These are phyloP conservation scores for Pampus argenteus DNA, from an alignment of 2,797 vertebrate genomes.

Conservation along the genomic window DNA sequence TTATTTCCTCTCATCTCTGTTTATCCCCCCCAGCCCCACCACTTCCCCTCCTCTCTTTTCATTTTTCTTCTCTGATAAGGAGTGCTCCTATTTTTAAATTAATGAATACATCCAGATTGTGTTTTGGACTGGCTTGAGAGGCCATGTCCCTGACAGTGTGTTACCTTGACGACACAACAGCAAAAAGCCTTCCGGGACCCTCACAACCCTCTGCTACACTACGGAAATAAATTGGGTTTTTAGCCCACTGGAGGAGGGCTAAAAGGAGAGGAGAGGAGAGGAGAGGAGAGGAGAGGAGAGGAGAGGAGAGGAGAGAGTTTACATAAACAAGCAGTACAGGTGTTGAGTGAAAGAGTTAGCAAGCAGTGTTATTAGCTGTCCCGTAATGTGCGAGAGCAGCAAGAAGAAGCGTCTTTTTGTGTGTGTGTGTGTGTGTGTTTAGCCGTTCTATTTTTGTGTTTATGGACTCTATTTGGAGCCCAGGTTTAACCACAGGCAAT, in stretches of 20 bases:
- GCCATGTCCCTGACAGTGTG: conserved; percentile 49
- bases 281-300: background rate
- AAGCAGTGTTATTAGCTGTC: conserved; percentile 26
- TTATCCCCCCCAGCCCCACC: background rate
- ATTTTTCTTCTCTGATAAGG: background rate
- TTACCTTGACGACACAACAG: conserved; percentile 71
- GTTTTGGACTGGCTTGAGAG: conserved; percentile 50
- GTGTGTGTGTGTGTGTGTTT: conserved; percentile 6
- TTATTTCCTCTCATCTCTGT: background rate
- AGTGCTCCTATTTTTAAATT: conserved; percentile 49
- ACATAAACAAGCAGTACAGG: conserved; percentile 4
- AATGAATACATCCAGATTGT: conserved; percentile 51
- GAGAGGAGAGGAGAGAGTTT: background rate
- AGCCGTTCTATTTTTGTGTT: conserved; percentile 33
- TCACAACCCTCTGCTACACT: conserved; percentile 43
- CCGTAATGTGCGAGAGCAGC: conserved; percentile 13
- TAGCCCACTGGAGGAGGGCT: conserved; percentile 40
- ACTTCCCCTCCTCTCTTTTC: background rate
- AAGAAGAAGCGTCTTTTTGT: background rate
- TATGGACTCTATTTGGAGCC: conserved; percentile 32
- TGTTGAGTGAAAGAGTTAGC: conserved; percentile 22
- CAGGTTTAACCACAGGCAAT: background rate
- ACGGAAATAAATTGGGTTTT: conserved; percentile 72
- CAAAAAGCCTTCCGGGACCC: conserved; percentile 36
- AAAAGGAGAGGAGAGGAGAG: background rate